These are phyloP conservation scores for Coenobita brevimanus DNA, from an alignment of 1,140 invertebrate species.

Conservation along the genomic window DNA sequence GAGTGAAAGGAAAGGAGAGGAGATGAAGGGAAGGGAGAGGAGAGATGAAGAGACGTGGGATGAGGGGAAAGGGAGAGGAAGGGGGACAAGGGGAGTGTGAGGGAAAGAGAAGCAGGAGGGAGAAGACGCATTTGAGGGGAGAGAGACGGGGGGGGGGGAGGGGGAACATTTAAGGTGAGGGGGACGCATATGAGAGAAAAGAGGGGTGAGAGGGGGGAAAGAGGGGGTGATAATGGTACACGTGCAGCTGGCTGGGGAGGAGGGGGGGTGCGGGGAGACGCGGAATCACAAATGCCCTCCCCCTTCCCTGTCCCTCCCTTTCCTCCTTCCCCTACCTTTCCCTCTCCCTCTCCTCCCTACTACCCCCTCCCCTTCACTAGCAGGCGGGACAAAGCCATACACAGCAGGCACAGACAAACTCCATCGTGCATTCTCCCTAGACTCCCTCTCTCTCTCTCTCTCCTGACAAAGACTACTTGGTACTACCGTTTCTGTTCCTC, in stretches of 20 bases:
- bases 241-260: conserved; percentile 61
- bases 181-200: conserved; percentile 10
- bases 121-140: no score
- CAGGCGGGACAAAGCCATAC: no score
- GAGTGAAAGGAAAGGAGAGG: no score
- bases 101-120: no score
- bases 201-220: background rate
- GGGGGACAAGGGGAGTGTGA: no score
- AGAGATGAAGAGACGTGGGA: background rate
- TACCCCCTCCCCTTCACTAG: no score
- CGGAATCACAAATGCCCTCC: conserved; percentile 58
- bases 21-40: no score
- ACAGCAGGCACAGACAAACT: no score
- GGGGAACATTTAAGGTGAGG: conserved; percentile 9
- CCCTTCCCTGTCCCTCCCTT: conserved; percentile 29
- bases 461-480: no score
- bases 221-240: conserved; percentile 54
- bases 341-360: background rate
- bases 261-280: conserved; percentile 26
- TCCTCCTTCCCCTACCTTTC: conserved; percentile 70
- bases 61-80: background rate
- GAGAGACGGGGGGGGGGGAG: background rate
- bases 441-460: no score
- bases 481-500: no score
- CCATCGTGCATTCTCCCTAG: no score